A percentile compares a stretch with the other conserved stretches of the same genome.
Conservation (phyloP, 2,888 invertebrate species). For the Parelbella ahira region DNA sequence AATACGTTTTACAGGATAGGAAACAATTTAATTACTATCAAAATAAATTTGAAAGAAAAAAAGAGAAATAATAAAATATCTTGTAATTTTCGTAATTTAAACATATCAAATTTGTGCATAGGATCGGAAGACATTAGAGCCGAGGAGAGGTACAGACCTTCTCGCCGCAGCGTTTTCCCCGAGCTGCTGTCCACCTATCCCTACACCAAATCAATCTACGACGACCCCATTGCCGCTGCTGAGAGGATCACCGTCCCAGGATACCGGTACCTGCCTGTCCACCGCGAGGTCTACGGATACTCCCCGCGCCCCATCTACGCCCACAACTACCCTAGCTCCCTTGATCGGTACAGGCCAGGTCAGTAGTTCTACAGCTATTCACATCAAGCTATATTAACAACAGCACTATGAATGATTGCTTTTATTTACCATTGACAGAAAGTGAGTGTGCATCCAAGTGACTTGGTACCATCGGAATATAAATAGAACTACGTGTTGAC, state of each 20-base stretch:
- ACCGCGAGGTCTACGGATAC: conserved; percentile 94
- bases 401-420: conserved; percentile 13
- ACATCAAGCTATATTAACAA: conserved; percentile 17
- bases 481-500: conserved; percentile 21
- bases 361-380: conserved; percentile 70
- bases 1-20: no score
- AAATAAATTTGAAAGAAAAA: no score
- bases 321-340: conserved; percentile 88
- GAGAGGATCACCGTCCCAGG: conserved; percentile 93
- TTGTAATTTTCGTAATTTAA: no score
- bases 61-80: no score
- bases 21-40: no score
- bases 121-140: conserved; percentile 96
- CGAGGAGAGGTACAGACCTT: conserved; percentile 87
- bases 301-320: conserved; percentile 93
- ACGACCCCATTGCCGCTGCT: conserved; percentile 89
- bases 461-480: conserved; percentile 15
- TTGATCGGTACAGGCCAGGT: conserved; percentile 92
- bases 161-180: conserved; percentile 88
- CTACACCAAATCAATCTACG: conserved; percentile 92
- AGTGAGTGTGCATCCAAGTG: conserved; percentile 19
- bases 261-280: conserved; percentile 94
- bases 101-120: no score
- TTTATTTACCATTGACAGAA: conserved; percentile 21
- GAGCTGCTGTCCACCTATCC: conserved; percentile 87